Evolutionary conservation across 2,113 vertebrate genomes (phyloP).

Genomic region (Chiloscyllium plagiosum): DNA sequence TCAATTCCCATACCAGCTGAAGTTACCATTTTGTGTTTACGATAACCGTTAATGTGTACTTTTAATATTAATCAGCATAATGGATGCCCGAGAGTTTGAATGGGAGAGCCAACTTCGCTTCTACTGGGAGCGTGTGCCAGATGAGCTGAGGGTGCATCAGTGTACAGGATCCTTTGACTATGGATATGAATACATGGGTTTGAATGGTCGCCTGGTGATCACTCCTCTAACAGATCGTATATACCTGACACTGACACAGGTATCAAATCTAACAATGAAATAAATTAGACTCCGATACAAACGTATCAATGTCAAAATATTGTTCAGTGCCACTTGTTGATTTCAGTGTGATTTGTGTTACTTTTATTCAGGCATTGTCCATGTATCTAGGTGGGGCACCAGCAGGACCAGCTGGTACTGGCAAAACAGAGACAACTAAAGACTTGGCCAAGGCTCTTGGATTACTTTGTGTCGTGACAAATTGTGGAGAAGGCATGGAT

Average conservation of each 20-base stretch:
- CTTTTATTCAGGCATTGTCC: slow-evolving; percentile 73
- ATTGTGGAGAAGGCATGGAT: slow-evolving; percentile 97
- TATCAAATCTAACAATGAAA: slow-evolving; percentile 43
- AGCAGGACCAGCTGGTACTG: slow-evolving; percentile 91
- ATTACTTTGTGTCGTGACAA: slow-evolving; percentile 89
- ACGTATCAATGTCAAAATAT: background rate
- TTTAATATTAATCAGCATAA: slow-evolving; percentile 63
- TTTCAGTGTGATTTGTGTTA: background rate
- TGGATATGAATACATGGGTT: slow-evolving; percentile 95
- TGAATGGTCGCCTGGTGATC: slow-evolving; percentile 91
- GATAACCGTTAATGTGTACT: background rate
- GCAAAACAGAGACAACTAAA: slow-evolving; percentile 95
- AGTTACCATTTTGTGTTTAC: background rate
- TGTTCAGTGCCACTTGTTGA: background rate
- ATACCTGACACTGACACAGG: slow-evolving; percentile 94
- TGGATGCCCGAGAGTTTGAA: slow-evolving; percentile 81
- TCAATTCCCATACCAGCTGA: no score
- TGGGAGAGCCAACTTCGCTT: slow-evolving; percentile 96
- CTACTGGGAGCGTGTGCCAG: slow-evolving; percentile 75
- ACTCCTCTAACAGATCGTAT: slow-evolving; percentile 92
- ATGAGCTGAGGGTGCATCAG: slow-evolving; percentile 76
- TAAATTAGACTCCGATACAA: background rate
- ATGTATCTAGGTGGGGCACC: slow-evolving; percentile 93
- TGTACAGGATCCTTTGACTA: slow-evolving; percentile 84
- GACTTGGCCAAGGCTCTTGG: slow-evolving; percentile 94